phyloP scores from a whole-genome alignment of 2,888 invertebrate genomes.

The Microplitis manilae region DNA sequence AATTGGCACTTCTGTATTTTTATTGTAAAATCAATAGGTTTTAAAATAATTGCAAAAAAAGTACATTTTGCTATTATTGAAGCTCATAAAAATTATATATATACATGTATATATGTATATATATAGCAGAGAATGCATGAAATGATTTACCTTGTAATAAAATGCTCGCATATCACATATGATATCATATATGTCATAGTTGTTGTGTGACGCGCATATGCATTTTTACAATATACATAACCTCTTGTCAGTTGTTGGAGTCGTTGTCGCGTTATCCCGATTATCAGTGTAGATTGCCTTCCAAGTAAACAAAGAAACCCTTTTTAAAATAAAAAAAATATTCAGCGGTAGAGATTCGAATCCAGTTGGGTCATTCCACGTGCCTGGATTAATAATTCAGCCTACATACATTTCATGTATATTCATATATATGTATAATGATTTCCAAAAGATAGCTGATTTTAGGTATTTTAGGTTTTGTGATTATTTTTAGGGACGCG shows the following conservation, averaged over 20 bases:
- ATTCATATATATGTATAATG: background rate
- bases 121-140: background rate
- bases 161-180: conserved; percentile 1
- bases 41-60: too few species aligned
- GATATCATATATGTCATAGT: background rate
- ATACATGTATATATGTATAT: too few species aligned
- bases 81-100: too few species aligned
- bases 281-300: conserved; percentile 1
- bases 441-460: background rate
- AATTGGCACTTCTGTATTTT: too few species aligned
- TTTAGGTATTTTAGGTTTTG: background rate
- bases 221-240: conserved; percentile 1
- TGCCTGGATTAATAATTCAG: background rate
- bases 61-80: too few species aligned
- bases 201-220: background rate
- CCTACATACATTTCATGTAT: background rate
- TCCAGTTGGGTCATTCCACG: conserved; percentile 1
- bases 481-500: background rate
- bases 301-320: conserved; percentile 1
- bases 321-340: background rate
- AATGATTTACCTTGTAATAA: background rate
- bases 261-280: conserved; percentile 1
- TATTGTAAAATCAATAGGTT: too few species aligned
- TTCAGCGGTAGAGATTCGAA: background rate
- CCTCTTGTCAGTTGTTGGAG: conserved; percentile 1